A percentile compares a stretch with the other conserved stretches of the same genome.
phyloP scores from a whole-genome alignment of 2,113 vertebrate species.

The Probosciger aterrimus region DNA sequence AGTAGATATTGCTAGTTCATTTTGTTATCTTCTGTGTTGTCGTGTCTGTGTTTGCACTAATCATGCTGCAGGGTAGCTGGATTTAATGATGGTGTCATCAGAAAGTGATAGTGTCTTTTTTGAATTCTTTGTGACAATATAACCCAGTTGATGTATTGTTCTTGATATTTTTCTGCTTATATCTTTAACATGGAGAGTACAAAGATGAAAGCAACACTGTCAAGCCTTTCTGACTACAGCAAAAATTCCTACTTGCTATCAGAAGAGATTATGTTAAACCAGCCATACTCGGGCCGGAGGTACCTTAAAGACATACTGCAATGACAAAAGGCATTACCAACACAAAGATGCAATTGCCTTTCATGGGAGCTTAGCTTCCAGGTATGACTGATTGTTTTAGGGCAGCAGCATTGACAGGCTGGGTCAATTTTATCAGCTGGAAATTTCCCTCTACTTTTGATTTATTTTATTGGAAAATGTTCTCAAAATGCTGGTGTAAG shows the following conservation, averaged over 20 bases:
- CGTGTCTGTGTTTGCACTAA: background rate
- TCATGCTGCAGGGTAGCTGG: background rate
- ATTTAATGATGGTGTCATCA: background rate
- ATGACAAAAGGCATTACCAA: conserved; percentile 43
- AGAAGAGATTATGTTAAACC: conserved; percentile 30
- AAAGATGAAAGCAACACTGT: conserved; percentile 3
- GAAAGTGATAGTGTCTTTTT: background rate
- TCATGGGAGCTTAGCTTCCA: conserved; percentile 39
- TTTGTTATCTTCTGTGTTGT: background rate
- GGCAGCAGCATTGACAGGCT: conserved; percentile 13
- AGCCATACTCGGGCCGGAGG: background rate
- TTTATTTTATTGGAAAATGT: background rate
- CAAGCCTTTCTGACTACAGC: background rate
- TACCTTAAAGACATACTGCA: conserved; percentile 52
- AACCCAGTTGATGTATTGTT: background rate
- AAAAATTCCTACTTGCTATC: conserved; percentile 22
- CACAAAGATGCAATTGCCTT: conserved; percentile 7
- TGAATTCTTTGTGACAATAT: background rate
- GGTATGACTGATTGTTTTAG: conserved; percentile 60
- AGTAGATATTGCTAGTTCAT: background rate
- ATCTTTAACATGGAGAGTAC: background rate
- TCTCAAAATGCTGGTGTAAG: background rate
- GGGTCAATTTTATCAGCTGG: background rate
- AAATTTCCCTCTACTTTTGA: conserved; percentile 26
- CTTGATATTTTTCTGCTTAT: conserved; percentile 25